phyloP scores from a whole-genome alignment of 1,140 invertebrate species.

The Caenorhabditis brenneri region DNA sequence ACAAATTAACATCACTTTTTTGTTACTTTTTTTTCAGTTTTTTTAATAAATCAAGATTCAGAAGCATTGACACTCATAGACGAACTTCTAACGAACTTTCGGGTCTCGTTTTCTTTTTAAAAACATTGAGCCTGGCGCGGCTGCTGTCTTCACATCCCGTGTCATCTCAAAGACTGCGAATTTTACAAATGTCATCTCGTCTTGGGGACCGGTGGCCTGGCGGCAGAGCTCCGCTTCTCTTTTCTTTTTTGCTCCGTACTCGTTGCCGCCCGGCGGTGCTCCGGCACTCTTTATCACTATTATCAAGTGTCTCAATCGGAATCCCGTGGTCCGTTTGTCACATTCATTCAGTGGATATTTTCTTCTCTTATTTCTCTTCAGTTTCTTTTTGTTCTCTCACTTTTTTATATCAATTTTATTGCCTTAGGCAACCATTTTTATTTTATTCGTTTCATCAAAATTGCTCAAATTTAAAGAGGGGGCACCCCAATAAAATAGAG shows the following conservation, averaged over 20 bases:
- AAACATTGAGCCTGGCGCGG: background rate
- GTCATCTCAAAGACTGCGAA: constrained; percentile 17
- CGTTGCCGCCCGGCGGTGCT: constrained; percentile 1
- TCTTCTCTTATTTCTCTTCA: background rate
- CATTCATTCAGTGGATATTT: background rate
- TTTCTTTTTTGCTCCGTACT: background rate
- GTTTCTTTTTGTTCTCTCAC: background rate
- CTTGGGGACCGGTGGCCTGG: background rate
- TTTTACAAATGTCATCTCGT: constrained; percentile 32
- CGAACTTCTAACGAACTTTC: background rate
- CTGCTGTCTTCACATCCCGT: background rate
- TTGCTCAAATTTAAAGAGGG: background rate
- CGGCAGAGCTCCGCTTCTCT: background rate
- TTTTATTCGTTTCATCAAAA: background rate
- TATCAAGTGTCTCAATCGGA: background rate
- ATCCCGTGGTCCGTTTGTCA: constrained; percentile 25
- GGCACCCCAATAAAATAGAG: background rate
- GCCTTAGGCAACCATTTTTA: background rate
- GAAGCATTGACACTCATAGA: background rate
- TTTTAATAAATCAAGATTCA: background rate
- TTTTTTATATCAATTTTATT: constrained; percentile 39
- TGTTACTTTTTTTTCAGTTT: background rate
- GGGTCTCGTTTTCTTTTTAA: background rate
- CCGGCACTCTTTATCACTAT: constrained; percentile 12
- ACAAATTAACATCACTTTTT: background rate